phyloP scores from a whole-genome alignment of 1,140 invertebrate species.

The Drosophila willistoni region DNA sequence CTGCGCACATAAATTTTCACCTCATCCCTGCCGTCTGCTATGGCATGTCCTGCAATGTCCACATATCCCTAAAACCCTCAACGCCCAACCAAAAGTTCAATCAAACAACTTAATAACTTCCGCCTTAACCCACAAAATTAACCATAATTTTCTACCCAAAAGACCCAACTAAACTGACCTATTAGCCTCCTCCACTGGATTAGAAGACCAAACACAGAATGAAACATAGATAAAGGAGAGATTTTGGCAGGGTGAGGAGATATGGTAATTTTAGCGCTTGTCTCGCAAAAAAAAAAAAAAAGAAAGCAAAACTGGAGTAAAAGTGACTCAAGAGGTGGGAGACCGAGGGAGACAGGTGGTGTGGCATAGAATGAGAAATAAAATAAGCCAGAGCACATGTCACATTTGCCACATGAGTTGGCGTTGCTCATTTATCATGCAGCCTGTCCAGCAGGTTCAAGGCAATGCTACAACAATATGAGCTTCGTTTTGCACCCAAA shows the following conservation, averaged over 20 bases:
- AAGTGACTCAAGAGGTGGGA: neutral
- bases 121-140: constrained; percentile 67
- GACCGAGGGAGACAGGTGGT: constrained; percentile 27
- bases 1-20: constrained; percentile 23
- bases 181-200: constrained; percentile 41
- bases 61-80: constrained; percentile 39
- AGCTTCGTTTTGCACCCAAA: constrained; percentile 29
- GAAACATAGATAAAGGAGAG: constrained; percentile 1
- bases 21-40: constrained; percentile 16
- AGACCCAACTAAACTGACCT: constrained; percentile 58
- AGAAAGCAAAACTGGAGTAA: neutral
- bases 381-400: constrained; percentile 71
- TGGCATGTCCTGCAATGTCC: neutral
- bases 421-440: constrained; percentile 72
- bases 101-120: constrained; percentile 76
- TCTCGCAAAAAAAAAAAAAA: constrained; percentile 49
- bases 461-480: constrained; percentile 51
- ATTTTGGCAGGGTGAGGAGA: constrained; percentile 44
- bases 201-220: neutral
- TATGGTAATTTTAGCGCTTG: constrained; percentile 75
- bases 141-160: constrained; percentile 58
- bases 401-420: constrained; percentile 76
- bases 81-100: constrained; percentile 56
- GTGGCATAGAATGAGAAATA: constrained; percentile 44
- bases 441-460: constrained; percentile 54